Percentiles rank a stretch among this genome's conserved stretches.
Conservation (phyloP, 2,888 invertebrate genomes). For the Byasa hedistus region DNA sequence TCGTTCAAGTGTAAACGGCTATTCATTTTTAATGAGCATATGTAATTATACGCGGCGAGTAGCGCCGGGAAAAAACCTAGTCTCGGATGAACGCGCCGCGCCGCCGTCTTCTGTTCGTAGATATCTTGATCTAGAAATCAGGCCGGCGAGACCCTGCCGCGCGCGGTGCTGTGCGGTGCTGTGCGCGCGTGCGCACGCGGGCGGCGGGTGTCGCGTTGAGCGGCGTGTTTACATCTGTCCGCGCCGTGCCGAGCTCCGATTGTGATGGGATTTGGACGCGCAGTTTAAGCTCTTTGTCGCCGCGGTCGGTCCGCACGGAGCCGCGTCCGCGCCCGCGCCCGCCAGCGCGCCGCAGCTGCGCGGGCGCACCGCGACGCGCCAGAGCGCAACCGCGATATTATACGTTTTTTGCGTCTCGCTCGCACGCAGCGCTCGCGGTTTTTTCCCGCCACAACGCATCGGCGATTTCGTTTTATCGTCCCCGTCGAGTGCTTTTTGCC, state of each 20-base stretch:
- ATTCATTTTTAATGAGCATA: slow-evolving; percentile 22
- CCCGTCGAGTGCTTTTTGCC: slow-evolving; percentile 75
- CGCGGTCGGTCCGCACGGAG: slow-evolving; percentile 62
- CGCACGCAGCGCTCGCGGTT: slow-evolving; percentile 74
- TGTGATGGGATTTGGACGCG: slow-evolving; percentile 73
- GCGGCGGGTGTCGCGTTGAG: no score
- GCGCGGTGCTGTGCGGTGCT: no score
- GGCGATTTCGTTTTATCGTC: slow-evolving; percentile 77
- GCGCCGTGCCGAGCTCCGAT: slow-evolving; percentile 5
- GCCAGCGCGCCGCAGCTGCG: slow-evolving; percentile 66
- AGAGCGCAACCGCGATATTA: slow-evolving; percentile 77
- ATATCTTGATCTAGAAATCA: slow-evolving; percentile 38
- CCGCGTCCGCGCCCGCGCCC: slow-evolving; percentile 46
- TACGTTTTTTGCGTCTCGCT: slow-evolving; percentile 75
- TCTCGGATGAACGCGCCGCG: slow-evolving; percentile 35
- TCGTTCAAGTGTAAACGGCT: slow-evolving; percentile 12
- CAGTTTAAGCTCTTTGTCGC: slow-evolving; percentile 78
- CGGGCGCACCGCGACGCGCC: slow-evolving; percentile 67
- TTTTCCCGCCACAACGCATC: slow-evolving; percentile 70
- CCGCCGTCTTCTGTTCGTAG: slow-evolving; percentile 34
- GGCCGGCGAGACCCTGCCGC: slow-evolving; percentile 1
- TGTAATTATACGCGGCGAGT: slow-evolving; percentile 38
- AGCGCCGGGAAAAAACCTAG: slow-evolving; percentile 56
- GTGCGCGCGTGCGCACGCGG: no score
- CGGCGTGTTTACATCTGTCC: no score